These are phyloP conservation scores for Nibea coibor DNA, from an alignment of 2,113 vertebrate species.

Conservation along the genomic window DNA sequence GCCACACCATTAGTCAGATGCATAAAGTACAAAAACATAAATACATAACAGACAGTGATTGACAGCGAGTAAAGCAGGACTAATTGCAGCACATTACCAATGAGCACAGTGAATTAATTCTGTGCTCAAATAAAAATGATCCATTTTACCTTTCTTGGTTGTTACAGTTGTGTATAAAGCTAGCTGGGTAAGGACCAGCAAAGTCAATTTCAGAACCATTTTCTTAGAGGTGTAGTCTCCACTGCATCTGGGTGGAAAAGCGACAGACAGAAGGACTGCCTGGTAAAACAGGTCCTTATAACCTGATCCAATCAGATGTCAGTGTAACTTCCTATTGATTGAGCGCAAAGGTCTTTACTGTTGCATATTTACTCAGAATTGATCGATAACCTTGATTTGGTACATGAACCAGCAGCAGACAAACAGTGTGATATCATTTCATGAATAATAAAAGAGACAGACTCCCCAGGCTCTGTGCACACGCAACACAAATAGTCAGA, in stretches of 20 bases:
- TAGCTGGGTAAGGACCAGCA: constrained; percentile 69
- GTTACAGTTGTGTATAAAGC: constrained; percentile 53
- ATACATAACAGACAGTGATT: neutral
- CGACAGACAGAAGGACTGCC: constrained; percentile 9
- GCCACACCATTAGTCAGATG: no score
- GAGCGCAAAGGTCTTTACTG: constrained; percentile 68
- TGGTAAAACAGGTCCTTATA: constrained; percentile 3
- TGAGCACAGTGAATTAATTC: neutral
- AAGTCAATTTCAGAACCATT: constrained; percentile 61
- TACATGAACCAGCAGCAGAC: constrained; percentile 10
- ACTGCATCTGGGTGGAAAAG: neutral
- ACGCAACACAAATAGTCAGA: neutral
- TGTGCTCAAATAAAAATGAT: neutral
- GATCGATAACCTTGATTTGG: constrained; percentile 55
- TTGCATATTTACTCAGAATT: constrained; percentile 66
- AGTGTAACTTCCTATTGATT: constrained; percentile 47
- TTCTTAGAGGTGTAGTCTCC: constrained; percentile 21
- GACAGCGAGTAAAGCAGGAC: neutral
- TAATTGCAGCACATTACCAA: neutral
- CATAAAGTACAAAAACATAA: neutral
- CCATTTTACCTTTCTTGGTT: constrained; percentile 67
- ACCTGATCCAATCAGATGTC: constrained; percentile 60
- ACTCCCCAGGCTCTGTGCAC: neutral
- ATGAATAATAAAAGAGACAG: constrained; percentile 4
- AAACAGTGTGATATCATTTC: neutral